phyloP scores from a whole-genome alignment of 2,113 vertebrate species.

The Xiphias gladius region DNA sequence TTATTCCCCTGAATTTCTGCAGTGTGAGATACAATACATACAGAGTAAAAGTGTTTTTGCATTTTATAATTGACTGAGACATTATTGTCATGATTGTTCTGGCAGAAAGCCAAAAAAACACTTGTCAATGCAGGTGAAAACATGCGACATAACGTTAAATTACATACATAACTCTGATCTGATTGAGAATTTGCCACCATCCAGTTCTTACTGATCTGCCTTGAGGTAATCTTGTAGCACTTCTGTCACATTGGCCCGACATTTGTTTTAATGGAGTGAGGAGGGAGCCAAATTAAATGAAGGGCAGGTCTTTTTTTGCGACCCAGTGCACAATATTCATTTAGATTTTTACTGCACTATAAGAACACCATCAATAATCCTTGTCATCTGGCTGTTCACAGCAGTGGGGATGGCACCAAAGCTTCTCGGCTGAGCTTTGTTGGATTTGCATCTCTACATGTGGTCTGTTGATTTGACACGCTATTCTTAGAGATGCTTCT shows the following conservation, averaged over 20 bases:
- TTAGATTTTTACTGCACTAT: conserved; percentile 40
- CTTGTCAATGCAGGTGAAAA: not conserved
- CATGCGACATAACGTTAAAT: not conserved
- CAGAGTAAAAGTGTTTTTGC: not conserved
- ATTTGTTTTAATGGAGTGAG: conserved; percentile 37
- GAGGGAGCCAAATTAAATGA: conserved; percentile 38
- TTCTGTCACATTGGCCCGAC: conserved; percentile 5
- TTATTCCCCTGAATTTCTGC: not conserved
- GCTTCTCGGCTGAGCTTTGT: conserved; percentile 15
- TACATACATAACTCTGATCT: not conserved
- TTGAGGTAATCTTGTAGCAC: not conserved
- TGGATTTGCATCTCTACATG: conserved; percentile 36
- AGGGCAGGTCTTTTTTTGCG: conserved; percentile 45
- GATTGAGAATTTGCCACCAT: not conserved
- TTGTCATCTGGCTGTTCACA: conserved; percentile 35
- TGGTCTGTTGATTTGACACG: conserved; percentile 18
- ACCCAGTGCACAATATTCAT: conserved; percentile 46
- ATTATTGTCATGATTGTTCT: not conserved
- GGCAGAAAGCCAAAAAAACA: not conserved
- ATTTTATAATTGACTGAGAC: not conserved
- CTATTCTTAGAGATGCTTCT: conserved; percentile 40
- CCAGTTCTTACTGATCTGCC: not conserved
- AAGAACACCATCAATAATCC: conserved; percentile 50
- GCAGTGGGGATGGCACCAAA: conserved; percentile 1
- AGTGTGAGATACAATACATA: not conserved